These are phyloP conservation scores for Trachemys scripta DNA, from an alignment of 2,113 vertebrate genomes.

Conservation along the genomic window DNA sequence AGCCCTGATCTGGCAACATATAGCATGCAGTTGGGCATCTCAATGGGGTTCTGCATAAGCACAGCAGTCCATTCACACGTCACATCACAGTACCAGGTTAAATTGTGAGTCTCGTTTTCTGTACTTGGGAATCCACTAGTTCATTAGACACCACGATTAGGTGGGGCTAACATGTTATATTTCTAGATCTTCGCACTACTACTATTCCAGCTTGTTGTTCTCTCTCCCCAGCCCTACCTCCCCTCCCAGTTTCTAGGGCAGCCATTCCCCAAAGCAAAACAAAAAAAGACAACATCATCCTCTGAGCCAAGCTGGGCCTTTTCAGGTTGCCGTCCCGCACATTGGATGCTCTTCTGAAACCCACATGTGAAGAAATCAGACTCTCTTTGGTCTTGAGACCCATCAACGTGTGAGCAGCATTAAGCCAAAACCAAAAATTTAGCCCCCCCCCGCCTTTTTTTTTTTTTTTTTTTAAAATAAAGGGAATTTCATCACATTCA, in stretches of 20 bases:
- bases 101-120: constrained; percentile 71
- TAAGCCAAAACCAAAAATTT: not conserved
- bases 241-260: not conserved
- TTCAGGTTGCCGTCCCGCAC: not conserved
- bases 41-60: constrained; percentile 58
- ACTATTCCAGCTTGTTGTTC: not conserved
- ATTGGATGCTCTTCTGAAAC: not conserved
- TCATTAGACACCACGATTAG: constrained; percentile 43
- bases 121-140: constrained; percentile 56
- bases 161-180: constrained; percentile 43
- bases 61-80: constrained; percentile 60
- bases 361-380: fast-evolving
- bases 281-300: not conserved
- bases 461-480: not conserved
- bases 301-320: not conserved
- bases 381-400: not conserved
- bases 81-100: constrained; percentile 68
- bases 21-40: constrained; percentile 73
- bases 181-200: constrained; percentile 53
- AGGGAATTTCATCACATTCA: too few species aligned
- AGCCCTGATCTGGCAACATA: constrained; percentile 64
- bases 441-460: not conserved
- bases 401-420: fast-evolving
- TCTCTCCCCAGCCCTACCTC: not conserved
- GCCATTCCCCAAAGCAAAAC: not conserved